Evolutionary conservation across 2,888 invertebrate species (phyloP).

Genomic region (Xylocampa areola): DNA sequence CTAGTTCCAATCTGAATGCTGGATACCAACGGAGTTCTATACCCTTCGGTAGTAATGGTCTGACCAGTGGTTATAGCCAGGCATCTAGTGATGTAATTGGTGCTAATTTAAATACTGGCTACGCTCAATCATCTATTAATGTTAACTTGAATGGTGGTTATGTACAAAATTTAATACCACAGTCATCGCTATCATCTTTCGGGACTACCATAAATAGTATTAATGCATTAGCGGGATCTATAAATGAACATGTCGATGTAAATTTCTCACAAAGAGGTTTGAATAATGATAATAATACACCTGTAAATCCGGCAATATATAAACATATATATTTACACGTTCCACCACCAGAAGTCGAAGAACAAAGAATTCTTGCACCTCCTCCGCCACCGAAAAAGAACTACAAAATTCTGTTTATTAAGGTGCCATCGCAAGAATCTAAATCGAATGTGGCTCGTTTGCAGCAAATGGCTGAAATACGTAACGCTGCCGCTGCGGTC

Average conservation of each 20-base stretch:
- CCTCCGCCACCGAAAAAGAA: constrained; percentile 90
- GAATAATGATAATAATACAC: constrained; percentile 3
- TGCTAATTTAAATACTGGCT: constrained; percentile 11
- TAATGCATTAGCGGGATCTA: constrained; percentile 5
- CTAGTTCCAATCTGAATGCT: constrained; percentile 19
- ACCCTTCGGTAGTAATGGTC: neutral
- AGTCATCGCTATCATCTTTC: constrained; percentile 10
- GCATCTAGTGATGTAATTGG: neutral
- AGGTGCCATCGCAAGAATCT: constrained; percentile 91
- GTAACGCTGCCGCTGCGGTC: constrained; percentile 89
- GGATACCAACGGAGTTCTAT: constrained; percentile 19
- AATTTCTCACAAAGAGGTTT: constrained; percentile 8
- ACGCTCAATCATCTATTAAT: neutral
- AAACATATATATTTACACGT: constrained; percentile 94
- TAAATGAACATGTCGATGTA: constrained; percentile 10
- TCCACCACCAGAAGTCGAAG: constrained; percentile 92
- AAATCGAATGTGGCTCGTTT: constrained; percentile 67
- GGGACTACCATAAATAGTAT: constrained; percentile 6
- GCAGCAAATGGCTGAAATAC: constrained; percentile 89
- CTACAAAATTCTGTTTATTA: constrained; percentile 94
- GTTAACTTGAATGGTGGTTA: constrained; percentile 10
- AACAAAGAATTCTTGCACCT: constrained; percentile 84
- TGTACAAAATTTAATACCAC: neutral
- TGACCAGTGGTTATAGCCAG: constrained; percentile 11
- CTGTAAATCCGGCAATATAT: constrained; percentile 82